Base-by-base conservation (phyloP, 2,113 vertebrate species). In the Nothobranchius kuhntae region DNA sequence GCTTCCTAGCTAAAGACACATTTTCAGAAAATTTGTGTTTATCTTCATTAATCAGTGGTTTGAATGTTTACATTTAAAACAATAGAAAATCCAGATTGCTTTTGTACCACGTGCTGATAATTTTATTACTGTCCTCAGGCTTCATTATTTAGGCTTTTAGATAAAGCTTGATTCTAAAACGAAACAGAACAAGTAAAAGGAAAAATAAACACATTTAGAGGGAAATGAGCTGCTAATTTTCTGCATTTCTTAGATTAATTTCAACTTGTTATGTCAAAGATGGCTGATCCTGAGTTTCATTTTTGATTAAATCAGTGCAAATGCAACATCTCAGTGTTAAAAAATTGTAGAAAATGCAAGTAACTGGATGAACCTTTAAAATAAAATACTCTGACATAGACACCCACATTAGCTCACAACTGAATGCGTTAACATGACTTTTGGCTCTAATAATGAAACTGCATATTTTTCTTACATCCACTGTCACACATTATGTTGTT, bases 261-360 rank as follows among this genome's bases (percentile, higher is more conserved):
- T 53, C 6, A 42, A 11, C 24, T 13, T 54, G 10, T 55, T 38
- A 69, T 26, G 13, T 12, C 36, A 50, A 70, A 47, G 62, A n/a
- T 69, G 58, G 24, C 47, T 26, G 21, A 21, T 21, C 21, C 21
- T 21, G 14, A 53, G 44, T 17, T 40, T 56, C 15, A 47, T 6
- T 75, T n/a, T 62, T 44, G 65, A 24, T 4, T 1, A 72, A 48
- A 17, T 26, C 42, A 63, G 14, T 71, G 14, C 65, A 53, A 40
- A 36, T 11, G 12, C 26, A 13, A n/a, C 59, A 57, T 50, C 9
- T 0, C 38, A 40, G 0, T 40, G 45, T 40, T 4, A n/a, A 57
- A 52, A 58, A 44, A 2, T 14, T 42, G 13, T 24, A 15, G 54
- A 46, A 46, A 71, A 60, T 63, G 17, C 40, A 56, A 36, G 47